Conservation (phyloP, 1,140 invertebrate species). For the Octopus sinensis region DNA sequence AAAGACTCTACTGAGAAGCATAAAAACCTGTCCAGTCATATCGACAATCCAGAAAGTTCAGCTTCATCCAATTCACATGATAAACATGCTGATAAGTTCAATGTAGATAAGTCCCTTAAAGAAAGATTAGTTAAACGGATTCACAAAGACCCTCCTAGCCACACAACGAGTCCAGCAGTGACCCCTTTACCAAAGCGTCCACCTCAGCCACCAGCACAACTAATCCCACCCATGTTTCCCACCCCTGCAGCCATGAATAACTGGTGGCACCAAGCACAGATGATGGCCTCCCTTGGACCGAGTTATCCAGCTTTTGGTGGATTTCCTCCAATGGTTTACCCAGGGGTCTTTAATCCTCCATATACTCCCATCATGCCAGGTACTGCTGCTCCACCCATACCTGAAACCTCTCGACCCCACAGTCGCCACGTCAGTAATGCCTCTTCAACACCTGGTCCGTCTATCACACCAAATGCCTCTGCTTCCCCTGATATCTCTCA, state of each 20-base stretch:
- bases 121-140: neutral
- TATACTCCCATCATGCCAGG: neutral
- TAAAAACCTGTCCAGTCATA: neutral
- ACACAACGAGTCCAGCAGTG: neutral
- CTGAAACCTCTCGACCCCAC: constrained; percentile 2
- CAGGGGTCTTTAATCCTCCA: constrained; percentile 6
- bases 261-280: neutral
- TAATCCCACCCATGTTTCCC: neutral
- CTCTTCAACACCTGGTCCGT: constrained; percentile 7
- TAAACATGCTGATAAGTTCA: neutral
- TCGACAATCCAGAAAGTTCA: neutral
- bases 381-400: neutral
- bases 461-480: neutral
- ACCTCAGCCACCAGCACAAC: neutral
- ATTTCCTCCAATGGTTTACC: constrained; percentile 55
- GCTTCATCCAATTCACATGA: neutral
- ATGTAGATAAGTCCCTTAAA: neutral
- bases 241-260: neutral
- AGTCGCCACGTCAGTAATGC: constrained; percentile 1
- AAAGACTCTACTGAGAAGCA: neutral
- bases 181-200: constrained; percentile 12
- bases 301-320: constrained; percentile 61
- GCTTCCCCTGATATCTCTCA: neutral
- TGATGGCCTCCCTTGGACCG: constrained; percentile 53
- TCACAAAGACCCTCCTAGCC: neutral